Evolutionary conservation across 2,113 vertebrate genomes (phyloP).

Genomic region (Thamnaconus septentrionalis): DNA sequence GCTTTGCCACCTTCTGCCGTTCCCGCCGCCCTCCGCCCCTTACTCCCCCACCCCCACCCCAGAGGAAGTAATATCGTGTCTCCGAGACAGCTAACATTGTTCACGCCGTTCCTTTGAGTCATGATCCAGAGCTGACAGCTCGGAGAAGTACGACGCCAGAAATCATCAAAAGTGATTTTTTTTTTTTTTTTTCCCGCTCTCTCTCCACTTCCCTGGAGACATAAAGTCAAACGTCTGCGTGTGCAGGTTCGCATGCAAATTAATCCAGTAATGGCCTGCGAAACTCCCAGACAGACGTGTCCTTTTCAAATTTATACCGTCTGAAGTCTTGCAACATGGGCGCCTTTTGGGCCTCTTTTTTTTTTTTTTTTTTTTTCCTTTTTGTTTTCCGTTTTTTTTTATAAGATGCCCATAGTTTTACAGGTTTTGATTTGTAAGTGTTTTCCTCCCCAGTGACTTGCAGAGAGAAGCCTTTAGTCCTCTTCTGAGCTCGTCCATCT

Average conservation of each 20-base stretch:
- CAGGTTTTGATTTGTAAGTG: too few species aligned
- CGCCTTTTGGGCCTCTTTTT: too few species aligned
- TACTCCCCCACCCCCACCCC: not conserved
- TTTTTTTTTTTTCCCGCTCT: not conserved
- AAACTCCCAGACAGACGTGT: too few species aligned
- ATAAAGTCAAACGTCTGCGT: not conserved
- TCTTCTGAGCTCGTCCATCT: too few species aligned
- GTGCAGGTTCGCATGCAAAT: conserved; percentile 25
- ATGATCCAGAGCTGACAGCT: conserved; percentile 16
- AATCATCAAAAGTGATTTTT: too few species aligned
- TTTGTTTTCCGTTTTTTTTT: too few species aligned
- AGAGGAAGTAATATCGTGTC: not conserved
- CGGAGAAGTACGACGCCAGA: not conserved
- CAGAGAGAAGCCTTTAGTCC: too few species aligned
- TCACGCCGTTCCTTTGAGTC: conserved; percentile 1
- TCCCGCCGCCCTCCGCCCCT: not conserved
- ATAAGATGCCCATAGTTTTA: too few species aligned
- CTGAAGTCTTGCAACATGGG: too few species aligned
- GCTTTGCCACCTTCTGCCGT: not conserved
- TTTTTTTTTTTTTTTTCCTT: too few species aligned
- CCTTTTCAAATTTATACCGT: too few species aligned
- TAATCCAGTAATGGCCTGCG: conserved; percentile 18
- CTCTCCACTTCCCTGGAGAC: not conserved
- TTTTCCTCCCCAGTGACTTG: too few species aligned
- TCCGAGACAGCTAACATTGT: not conserved